phyloP scores from a whole-genome alignment of 2,888 invertebrate genomes.

The Campaea margaritaria region DNA sequence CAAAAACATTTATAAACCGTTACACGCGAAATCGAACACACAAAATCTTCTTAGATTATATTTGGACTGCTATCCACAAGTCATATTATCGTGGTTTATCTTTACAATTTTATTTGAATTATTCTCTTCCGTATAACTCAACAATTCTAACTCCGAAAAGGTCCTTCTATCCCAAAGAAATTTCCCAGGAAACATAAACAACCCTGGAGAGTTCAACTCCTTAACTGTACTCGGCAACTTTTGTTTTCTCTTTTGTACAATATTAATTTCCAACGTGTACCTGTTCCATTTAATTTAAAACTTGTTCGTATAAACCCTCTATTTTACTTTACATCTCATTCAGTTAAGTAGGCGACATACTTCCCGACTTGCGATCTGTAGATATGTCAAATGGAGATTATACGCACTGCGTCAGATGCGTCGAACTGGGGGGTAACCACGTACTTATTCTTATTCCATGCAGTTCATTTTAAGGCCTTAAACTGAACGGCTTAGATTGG shows the following conservation, averaged over 20 bases:
- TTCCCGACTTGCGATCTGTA: constrained; percentile 1
- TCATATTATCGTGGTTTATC: too few species aligned
- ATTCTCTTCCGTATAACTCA: too few species aligned
- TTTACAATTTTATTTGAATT: too few species aligned
- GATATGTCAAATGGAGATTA: constrained; percentile 1
- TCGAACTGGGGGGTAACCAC: too few species aligned
- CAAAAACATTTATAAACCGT: too few species aligned
- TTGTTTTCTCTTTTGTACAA: constrained; percentile 22
- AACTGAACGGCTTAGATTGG: too few species aligned
- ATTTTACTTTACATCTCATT: constrained; percentile 13
- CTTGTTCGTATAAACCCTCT: constrained; percentile 4
- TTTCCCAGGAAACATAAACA: constrained; percentile 22
- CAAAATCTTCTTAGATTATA: too few species aligned
- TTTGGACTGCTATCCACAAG: too few species aligned
- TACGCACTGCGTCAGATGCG: constrained; percentile 1
- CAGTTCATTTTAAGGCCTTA: too few species aligned
- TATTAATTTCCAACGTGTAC: constrained; percentile 22
- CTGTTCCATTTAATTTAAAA: constrained; percentile 27
- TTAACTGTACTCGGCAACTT: constrained; percentile 16
- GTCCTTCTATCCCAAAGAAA: constrained; percentile 8
- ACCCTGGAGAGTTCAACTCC: constrained; percentile 18
- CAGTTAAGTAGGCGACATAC: constrained; percentile 1
- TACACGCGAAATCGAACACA: too few species aligned
- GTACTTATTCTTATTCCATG: too few species aligned
- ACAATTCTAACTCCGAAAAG: background rate